Percentiles rank a stretch among this genome's conserved stretches.
Evolutionary conservation across 2,113 vertebrate species (phyloP).

Genomic region (Rutilus rutilus): DNA sequence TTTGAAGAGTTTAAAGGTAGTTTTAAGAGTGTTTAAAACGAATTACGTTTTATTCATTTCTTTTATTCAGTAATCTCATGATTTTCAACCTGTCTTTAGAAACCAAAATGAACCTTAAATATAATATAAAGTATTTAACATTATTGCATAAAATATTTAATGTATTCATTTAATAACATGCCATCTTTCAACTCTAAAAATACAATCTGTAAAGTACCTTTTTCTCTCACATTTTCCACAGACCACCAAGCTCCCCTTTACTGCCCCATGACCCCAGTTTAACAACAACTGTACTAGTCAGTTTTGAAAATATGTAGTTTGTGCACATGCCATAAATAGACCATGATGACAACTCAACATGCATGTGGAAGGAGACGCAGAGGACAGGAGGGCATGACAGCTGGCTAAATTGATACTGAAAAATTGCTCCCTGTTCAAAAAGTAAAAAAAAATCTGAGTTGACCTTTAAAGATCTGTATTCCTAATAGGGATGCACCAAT

Average conservation of each 20-base stretch:
- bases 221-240: background rate
- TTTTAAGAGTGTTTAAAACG: background rate
- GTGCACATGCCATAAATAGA: constrained; percentile 2
- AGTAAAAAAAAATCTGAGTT: constrained; percentile 33
- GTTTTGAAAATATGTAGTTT: background rate
- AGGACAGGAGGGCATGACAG: constrained; percentile 28
- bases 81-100: background rate
- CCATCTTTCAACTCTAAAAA: too few species aligned
- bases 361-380: background rate
- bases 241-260: background rate
- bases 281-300: background rate
- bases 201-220: background rate
- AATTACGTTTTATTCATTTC: too few species aligned
- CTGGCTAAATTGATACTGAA: constrained; percentile 25
- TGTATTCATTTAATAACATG: background rate
- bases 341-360: background rate
- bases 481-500: background rate
- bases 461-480: constrained; percentile 44
- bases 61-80: too few species aligned
- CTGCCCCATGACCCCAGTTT: background rate
- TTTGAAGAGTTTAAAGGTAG: too few species aligned
- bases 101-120: background rate
- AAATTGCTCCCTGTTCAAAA: constrained; percentile 21
- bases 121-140: background rate
- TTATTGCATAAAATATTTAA: background rate